phyloP scores from a whole-genome alignment of 2,888 invertebrate species.

The Sinotaia quadrata region DNA sequence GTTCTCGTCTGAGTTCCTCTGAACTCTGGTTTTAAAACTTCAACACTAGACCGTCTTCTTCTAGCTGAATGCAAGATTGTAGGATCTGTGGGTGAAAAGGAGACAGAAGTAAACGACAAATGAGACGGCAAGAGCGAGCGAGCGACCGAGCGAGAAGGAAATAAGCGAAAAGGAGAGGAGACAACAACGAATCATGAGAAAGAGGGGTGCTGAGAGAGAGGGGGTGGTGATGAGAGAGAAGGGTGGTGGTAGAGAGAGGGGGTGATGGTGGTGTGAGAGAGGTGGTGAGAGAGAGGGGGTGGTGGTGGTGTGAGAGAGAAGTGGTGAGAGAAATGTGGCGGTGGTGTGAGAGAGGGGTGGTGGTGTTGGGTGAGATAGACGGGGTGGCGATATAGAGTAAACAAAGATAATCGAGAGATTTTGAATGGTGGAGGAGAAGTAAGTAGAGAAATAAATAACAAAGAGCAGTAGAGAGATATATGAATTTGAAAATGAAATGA shows the following conservation, averaged over 20 bases:
- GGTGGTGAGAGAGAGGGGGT: not conserved
- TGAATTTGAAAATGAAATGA: not conserved
- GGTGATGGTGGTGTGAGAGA: not conserved
- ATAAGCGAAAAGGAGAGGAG: not conserved
- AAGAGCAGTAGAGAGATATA: not conserved
- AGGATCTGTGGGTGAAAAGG: too few species aligned
- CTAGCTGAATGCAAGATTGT: too few species aligned
- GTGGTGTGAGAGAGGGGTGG: slow-evolving; percentile 1
- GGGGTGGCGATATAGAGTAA: not conserved
- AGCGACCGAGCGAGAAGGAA: not conserved
- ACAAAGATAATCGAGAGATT: not conserved
- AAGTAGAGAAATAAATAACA: too few species aligned
- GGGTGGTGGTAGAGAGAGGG: not conserved
- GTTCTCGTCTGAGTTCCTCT: too few species aligned
- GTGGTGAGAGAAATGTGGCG: not conserved
- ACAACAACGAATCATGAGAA: too few species aligned
- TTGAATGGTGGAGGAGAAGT: too few species aligned
- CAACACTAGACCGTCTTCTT: too few species aligned
- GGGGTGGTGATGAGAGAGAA: slow-evolving; percentile 1
- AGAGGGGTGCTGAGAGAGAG: too few species aligned
- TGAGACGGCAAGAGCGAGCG: slow-evolving; percentile 7
- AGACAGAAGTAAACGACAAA: too few species aligned
- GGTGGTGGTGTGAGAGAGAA: not conserved
- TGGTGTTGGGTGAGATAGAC: not conserved
- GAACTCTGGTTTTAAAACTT: too few species aligned